Conservation (phyloP, 2,797 vertebrate genomes). For the Gymnothorax javanicus region DNA sequence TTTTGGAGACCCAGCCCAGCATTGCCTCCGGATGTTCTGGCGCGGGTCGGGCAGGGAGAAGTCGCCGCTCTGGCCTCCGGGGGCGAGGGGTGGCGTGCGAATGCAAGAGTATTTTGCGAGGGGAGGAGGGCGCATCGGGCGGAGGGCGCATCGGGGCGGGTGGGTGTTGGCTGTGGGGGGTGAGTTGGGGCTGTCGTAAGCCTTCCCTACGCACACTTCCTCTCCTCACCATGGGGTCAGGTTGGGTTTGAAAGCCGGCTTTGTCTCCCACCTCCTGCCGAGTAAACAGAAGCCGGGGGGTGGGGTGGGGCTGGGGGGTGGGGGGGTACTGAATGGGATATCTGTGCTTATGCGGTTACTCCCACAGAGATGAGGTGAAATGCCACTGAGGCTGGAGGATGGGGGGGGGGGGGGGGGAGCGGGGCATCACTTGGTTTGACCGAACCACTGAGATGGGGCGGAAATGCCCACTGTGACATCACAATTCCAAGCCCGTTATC, state of each 20-base stretch:
- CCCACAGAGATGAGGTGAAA: slow-evolving; percentile 38
- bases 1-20: slow-evolving; percentile 15
- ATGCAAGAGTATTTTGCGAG: slow-evolving; percentile 71
- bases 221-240: slow-evolving; percentile 66
- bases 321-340: slow-evolving; percentile 56
- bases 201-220: slow-evolving; percentile 71
- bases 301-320: slow-evolving; percentile 50
- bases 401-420: slow-evolving; percentile 4
- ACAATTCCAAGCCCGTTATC: not conserved
- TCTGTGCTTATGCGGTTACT: slow-evolving; percentile 52
- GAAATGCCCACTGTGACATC: not conserved
- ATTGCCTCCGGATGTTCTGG: slow-evolving; percentile 25
- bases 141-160: slow-evolving; percentile 27
- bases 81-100: slow-evolving; percentile 56
- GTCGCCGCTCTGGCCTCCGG: not conserved
- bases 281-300: slow-evolving; percentile 68
- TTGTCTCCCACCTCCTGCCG: slow-evolving; percentile 57
- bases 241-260: slow-evolving; percentile 72
- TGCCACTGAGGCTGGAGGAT: not conserved
- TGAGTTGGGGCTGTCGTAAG: slow-evolving; percentile 15
- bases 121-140: slow-evolving; percentile 60
- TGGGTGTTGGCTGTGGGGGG: no score
- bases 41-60: slow-evolving; percentile 37
- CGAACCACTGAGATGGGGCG: slow-evolving; percentile 12
- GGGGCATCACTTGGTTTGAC: not conserved